phyloP scores from a whole-genome alignment of 2,113 vertebrate species.

The Verasper variegatus region DNA sequence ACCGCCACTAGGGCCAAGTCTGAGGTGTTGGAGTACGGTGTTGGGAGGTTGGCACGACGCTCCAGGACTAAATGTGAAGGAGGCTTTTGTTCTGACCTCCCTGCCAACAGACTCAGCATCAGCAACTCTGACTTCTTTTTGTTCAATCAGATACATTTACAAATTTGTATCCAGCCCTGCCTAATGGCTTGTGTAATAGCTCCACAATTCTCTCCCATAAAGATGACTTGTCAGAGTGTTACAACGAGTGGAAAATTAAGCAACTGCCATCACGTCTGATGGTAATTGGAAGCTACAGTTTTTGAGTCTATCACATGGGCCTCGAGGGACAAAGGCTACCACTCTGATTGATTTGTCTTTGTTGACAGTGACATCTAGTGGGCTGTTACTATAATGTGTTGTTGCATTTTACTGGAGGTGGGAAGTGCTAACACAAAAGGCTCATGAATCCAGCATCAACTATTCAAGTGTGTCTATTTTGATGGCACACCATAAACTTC shows the following conservation, averaged over 20 bases:
- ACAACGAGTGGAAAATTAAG: slow-evolving; percentile 21
- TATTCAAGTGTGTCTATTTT: background rate
- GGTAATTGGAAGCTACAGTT: slow-evolving; percentile 17
- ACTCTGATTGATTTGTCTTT: slow-evolving; percentile 45
- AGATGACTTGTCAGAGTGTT: background rate
- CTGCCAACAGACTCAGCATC: slow-evolving; percentile 14
- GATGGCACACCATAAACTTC: background rate
- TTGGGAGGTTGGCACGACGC: slow-evolving; percentile 14
- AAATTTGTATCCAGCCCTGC: slow-evolving; percentile 7
- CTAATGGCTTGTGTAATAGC: background rate
- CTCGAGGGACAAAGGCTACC: slow-evolving; percentile 53
- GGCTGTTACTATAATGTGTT: slow-evolving; percentile 14
- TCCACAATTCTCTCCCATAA: background rate
- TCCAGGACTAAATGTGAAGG: background rate
- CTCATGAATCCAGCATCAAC: background rate
- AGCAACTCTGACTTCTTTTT: slow-evolving; percentile 8
- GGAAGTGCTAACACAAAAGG: background rate
- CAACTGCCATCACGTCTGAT: slow-evolving; percentile 24
- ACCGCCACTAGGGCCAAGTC: slow-evolving; percentile 23
- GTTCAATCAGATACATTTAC: slow-evolving; percentile 9
- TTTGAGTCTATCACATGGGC: slow-evolving; percentile 25
- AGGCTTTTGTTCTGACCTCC: slow-evolving; percentile 5
- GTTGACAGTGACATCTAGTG: slow-evolving; percentile 75
- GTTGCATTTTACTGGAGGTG: background rate
- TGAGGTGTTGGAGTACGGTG: slow-evolving; percentile 45